Evolutionary conservation across 2,113 vertebrate genomes (phyloP), one percentile per base, ranked within the genome.

Genomic region (Gnathonemus echidnorhynchus): DNA sequence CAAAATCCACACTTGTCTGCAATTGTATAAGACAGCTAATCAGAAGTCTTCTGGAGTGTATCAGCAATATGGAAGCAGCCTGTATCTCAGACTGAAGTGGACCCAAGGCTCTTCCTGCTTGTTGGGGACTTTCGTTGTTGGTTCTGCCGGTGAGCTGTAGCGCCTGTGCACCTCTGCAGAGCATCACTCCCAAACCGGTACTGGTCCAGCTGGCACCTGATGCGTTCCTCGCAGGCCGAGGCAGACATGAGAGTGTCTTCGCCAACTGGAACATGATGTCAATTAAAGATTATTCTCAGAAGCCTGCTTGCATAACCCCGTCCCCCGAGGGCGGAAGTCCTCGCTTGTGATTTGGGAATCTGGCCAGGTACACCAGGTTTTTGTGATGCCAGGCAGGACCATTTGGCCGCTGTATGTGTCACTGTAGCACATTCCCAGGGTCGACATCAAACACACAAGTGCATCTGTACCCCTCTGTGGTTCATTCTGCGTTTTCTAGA

Each of bases 131-230:
- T 70, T 31, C 0, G n/a, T 13, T 70, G 62, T 70, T 70, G 27
- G n/a, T 31, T 27, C 24, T 66, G 24, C 58, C 8, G 9, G 58
- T 27, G n/a, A 66, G 27, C 62, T 31, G 62, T 31, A 39, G 31
- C 2, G 0, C 5, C 39, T 15, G 17, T 80, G 39, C 39, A 42
- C 39, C 17, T 83, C 35, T 45, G 77, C 31, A 45, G 17, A 45
- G 19, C 77, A 83, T 83, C 39, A 39, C 31, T 88, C 80, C 70
- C 88, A 83, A 90, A 88, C 88, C 89, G 17, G 19, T 88, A 39
- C 52, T 24, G 35, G 87, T 42, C 52, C n/a, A 62, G 19, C 7
- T 88, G 77, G 77, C n/a, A 27, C n/a, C 24, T 83, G 19, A 39
- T 19, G 15, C 19, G 31, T 83, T 39, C 19, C 39, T 83, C 35